A percentile compares a stretch with the other conserved stretches of the same genome.
These are phyloP conservation scores for Silurus glanis DNA, from an alignment of 2,113 vertebrate species.

Conservation along the genomic window DNA sequence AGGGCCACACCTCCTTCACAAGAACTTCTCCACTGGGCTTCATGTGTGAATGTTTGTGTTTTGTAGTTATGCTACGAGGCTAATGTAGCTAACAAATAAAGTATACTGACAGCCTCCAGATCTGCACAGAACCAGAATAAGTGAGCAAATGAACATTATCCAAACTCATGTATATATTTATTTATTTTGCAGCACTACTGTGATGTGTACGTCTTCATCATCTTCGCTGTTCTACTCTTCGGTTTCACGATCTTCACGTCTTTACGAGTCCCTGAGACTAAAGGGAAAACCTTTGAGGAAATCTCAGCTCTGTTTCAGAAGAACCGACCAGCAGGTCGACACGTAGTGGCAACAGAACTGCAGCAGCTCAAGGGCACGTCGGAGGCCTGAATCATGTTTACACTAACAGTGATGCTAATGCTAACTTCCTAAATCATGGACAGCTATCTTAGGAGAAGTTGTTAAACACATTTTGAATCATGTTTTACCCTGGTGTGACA, in stretches of 20 bases:
- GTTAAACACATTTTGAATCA: neutral
- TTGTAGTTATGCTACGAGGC: neutral
- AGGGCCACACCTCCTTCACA: no score
- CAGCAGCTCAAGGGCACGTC: slow-evolving; percentile 74
- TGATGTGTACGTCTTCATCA: slow-evolving; percentile 80
- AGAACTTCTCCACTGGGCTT: no score
- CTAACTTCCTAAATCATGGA: neutral
- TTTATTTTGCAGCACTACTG: slow-evolving; percentile 71
- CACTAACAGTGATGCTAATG: neutral
- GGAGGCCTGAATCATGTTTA: slow-evolving; percentile 67
- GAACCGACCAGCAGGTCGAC: slow-evolving; percentile 52
- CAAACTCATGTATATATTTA: neutral
- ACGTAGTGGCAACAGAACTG: slow-evolving; percentile 74
- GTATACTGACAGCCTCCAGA: neutral
- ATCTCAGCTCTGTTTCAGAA: slow-evolving; percentile 83
- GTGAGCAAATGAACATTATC: neutral
- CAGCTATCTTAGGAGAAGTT: neutral
- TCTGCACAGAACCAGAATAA: neutral
- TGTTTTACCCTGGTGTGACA: neutral
- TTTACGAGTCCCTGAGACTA: slow-evolving; percentile 90
- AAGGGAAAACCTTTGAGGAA: slow-evolving; percentile 91
- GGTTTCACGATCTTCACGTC: slow-evolving; percentile 81
- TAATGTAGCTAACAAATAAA: neutral
- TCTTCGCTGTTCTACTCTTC: slow-evolving; percentile 83
- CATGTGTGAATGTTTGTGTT: neutral